These are phyloP conservation scores for Melinopterus prodromus DNA, from an alignment of 2,888 invertebrate genomes.

Conservation along the genomic window DNA sequence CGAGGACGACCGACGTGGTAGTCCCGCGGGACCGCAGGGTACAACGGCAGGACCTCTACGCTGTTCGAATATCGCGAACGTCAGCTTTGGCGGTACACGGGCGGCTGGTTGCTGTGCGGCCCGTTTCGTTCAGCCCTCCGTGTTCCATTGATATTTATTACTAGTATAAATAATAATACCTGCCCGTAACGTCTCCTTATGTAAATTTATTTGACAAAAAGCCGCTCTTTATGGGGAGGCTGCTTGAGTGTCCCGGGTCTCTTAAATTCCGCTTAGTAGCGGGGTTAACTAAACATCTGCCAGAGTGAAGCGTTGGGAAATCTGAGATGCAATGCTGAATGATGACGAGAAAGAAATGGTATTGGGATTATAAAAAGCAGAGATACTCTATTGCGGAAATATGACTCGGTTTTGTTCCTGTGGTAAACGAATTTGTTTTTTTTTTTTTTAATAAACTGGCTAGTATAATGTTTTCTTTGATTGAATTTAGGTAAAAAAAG, in stretches of 20 bases:
- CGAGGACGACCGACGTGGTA: conserved; percentile 30
- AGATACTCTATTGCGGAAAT: too few relatives aligned
- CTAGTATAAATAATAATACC: conserved; percentile 59
- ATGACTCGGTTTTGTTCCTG: too few relatives aligned
- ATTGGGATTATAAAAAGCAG: too few relatives aligned
- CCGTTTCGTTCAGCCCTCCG: conserved; percentile 39
- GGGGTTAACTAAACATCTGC: conserved; percentile 27
- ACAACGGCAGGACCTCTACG: conserved; percentile 22
- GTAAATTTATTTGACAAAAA: conserved; percentile 49
- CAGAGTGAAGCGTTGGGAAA: background rate
- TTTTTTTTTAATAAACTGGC: too few relatives aligned
- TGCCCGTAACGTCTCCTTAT: conserved; percentile 52
- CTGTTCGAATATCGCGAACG: background rate
- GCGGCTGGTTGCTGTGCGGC: conserved; percentile 41
- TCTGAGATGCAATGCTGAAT: background rate
- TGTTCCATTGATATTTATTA: conserved; percentile 58
- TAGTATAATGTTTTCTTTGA: too few relatives aligned
- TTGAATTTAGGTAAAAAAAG: too few relatives aligned
- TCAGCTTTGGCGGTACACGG: conserved; percentile 12
- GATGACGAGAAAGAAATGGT: background rate
- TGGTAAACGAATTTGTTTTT: too few relatives aligned
- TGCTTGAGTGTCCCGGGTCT: conserved; percentile 15
- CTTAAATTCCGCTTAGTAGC: conserved; percentile 23
- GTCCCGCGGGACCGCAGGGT: conserved; percentile 36
- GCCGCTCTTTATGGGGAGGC: conserved; percentile 24